Evolutionary conservation across 2,113 vertebrate genomes (phyloP), one percentile per base, ranked within the genome.

Genomic region (Lipotes vexillifer): DNA sequence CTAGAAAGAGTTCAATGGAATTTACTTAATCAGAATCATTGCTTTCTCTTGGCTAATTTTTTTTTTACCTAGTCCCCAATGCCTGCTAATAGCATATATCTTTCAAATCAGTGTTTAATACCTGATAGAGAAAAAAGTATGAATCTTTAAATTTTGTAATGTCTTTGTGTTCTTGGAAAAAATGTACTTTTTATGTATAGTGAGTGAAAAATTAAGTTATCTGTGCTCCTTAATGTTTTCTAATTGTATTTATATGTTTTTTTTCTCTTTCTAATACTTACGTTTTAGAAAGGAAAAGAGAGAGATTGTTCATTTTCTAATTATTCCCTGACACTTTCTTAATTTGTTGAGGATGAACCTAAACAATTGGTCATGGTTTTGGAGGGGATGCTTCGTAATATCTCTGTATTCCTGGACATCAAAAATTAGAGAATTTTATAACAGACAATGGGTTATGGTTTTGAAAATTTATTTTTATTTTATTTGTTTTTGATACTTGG

Each of bases 11-110:
- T 99, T 99, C 98, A 98, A 98, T 99, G 97, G 98, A 99, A 99
- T 99, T 99, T 99, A 99, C 98, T 99, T 99, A 99, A 99, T 99
- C 98, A 99, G 98, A 99, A 98, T 98, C 98, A 97, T 98, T 98
- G 96, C 97, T 98, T 98, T 99, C 98, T 98, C 97, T 33, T 98
- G 97, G 96, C 97, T 98, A 98, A 96, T 97, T 93, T 98, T 98
- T 94, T 49, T 95, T 97, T 97, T 92, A 98, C 96, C 55, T 97
- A 88, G 96, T 98, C 95, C 84, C 97, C 95, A 97, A 97, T 98
- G 98, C 98, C 96, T 97, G 95, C 90, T 98, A 98, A 98, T 93
- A 98, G 97, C 93, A 98, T 98, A 97, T 98, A 92, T 93, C 93
- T 97, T 98, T 98, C 97, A 96, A 98, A 92, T 77, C 90, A 94